Conservation (phyloP, 2,888 invertebrate species). For the Andrena chrysosceles region DNA sequence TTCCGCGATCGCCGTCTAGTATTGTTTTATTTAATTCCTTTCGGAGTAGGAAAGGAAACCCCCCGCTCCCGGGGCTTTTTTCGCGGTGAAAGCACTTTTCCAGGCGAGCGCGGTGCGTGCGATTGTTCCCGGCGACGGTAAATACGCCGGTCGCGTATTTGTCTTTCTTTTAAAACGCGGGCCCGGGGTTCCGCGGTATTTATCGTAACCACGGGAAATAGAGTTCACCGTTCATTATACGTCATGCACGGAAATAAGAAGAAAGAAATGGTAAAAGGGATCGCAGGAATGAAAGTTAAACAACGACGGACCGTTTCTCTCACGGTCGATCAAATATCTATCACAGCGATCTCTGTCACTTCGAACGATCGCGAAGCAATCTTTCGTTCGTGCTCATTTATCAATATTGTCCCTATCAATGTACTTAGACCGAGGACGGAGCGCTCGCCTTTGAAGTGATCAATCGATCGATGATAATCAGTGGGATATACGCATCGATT, state of each 20-base stretch:
- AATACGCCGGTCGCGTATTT: constrained; percentile 15
- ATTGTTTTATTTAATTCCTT: constrained; percentile 16
- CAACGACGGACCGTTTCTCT: background rate
- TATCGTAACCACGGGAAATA: background rate
- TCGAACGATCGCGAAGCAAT: background rate
- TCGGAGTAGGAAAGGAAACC: background rate
- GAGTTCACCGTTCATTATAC: constrained; percentile 10
- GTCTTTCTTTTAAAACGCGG: constrained; percentile 4
- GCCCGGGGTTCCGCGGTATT: background rate
- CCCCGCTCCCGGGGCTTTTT: background rate
- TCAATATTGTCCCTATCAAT: no score
- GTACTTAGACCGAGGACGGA: background rate
- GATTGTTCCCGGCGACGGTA: constrained; percentile 26
- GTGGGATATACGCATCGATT: constrained; percentile 23
- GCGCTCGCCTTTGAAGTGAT: background rate
- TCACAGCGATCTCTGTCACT: background rate
- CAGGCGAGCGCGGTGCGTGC: background rate
- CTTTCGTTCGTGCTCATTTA: no score
- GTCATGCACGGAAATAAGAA: background rate
- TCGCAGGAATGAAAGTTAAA: background rate
- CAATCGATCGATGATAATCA: constrained; percentile 29
- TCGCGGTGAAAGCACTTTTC: constrained; percentile 9
- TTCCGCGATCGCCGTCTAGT: constrained; percentile 1
- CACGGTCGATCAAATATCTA: constrained; percentile 1
- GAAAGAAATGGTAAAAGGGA: background rate